Base-by-base conservation (phyloP, 1,140 invertebrate genomes). In the Drosophila ercepeae region DNA sequence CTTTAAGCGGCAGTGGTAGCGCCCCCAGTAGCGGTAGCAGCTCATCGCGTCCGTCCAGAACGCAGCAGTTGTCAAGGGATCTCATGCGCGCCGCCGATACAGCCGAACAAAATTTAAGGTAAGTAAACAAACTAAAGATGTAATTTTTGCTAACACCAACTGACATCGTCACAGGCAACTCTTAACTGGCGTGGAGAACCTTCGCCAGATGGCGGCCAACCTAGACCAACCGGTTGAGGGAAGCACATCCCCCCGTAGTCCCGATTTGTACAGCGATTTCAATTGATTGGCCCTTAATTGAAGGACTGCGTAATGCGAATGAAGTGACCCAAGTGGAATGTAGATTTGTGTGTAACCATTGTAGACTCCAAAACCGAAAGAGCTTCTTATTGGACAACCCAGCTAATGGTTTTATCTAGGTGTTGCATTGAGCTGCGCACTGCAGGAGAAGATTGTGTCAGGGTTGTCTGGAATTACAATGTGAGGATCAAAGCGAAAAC, bases 91-190 rank as follows among this genome's bases (percentile, higher is more conserved):
- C 94, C 48, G 94, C 94, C 29, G 93, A 93, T 54, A 93, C 93
- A 41, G 94, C 94, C 13, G 94, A 95, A 91, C 91, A 92, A 25
- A 94, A 94, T 16, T 89, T 95, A 4, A 94, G 94, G 94, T 94
- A 19, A 64, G 44, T 2, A 19, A 1, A 42, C 1, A 42, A 18
- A 6, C n/a, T 2, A 14, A 2, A 14, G 3, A 1, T 13, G 2
- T 0, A 34, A 11, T 2, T 19, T 1, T 1, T 2, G 9, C 5
- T 1, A 14, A 11, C 6, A 3, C 9, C 2, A 14, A 5, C 9
- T 39, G 2, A 6, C 3, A 6, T 7, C 19, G 19, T 41, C 14
- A 29, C 68, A 95, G 94, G 71, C 94, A 95, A 92, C 70, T 95
- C 29, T 92, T 95, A 76, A 93, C 92, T 34, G 94, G 94, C 25